These are phyloP conservation scores for human DNA, from an alignment of 2,113 vertebrate species.

Conservation along the genomic window GRCh38 chr19:30546501-30547000, in stretches of 20 bases:
- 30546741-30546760: conserved; percentile 1
- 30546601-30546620: background rate
- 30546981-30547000: conserved; percentile 74
- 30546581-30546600: fast-evolving
- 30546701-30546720: background rate
- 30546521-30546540: background rate
- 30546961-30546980: conserved; percentile 76
- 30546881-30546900: background rate
- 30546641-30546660: conserved; percentile 34
- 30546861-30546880: conserved; percentile 4
- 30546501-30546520: background rate
- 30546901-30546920: background rate
- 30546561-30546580: background rate
- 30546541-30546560: background rate
- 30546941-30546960: background rate
- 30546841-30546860: background rate
- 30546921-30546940: background rate
- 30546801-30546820: conserved; percentile 51
- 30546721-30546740: conserved; percentile 56
- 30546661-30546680: conserved; percentile 59
- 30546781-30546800: background rate
- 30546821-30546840: conserved; percentile 35
- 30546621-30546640: background rate
- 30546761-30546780: background rate
- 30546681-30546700: background rate